phyloP scores from a whole-genome alignment of 2,797 vertebrate genomes.

The Sebastes matsubarae region DNA sequence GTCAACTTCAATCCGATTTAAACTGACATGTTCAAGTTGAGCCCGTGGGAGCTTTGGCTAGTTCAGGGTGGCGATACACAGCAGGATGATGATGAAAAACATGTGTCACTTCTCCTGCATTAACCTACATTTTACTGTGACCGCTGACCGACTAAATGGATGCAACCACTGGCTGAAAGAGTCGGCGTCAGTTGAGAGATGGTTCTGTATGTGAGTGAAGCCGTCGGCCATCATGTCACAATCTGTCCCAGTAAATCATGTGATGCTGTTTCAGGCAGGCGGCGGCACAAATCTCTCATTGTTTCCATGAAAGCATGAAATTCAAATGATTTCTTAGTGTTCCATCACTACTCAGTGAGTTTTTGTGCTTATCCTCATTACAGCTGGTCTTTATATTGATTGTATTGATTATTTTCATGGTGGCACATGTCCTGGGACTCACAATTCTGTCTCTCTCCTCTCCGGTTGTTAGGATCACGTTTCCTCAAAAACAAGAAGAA shows the following conservation, averaged over 20 bases:
- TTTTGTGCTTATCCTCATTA: background rate
- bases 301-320: background rate
- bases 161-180: background rate
- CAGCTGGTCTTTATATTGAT: slow-evolving; percentile 46
- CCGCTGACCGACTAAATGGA: background rate
- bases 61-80: background rate
- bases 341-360: background rate
- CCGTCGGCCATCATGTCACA: background rate
- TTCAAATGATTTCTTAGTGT: background rate
- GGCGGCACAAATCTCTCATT: background rate
- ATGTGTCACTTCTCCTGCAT: slow-evolving; percentile 4
- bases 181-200: background rate
- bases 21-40: background rate
- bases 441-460: background rate
- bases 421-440: background rate
- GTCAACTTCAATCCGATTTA: slow-evolving; percentile 12
- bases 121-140: slow-evolving; percentile 35
- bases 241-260: slow-evolving; percentile 5
- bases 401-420: slow-evolving; percentile 39
- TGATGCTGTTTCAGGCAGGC: background rate
- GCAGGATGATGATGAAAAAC: slow-evolving; percentile 3
- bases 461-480: background rate
- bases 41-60: background rate
- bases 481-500: slow-evolving; percentile 5
- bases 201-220: background rate